A percentile compares a stretch with the other conserved stretches of the same genome.
Evolutionary conservation across 1,140 invertebrate genomes (phyloP).

Genomic region (Aphaenogaster rudis): DNA sequence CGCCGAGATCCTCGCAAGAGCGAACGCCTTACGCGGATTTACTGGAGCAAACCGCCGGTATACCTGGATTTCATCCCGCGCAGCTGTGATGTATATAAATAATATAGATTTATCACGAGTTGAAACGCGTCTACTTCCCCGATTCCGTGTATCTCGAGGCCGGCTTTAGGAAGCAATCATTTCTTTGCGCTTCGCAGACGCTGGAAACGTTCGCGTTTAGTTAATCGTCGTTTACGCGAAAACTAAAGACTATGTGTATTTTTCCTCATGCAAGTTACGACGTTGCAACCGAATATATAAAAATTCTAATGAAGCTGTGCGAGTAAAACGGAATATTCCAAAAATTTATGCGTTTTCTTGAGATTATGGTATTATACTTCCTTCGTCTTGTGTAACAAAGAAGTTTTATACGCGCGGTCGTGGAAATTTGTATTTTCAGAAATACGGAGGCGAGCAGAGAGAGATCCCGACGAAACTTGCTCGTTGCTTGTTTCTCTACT

Average conservation of each 20-base stretch:
- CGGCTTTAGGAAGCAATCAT: conserved; percentile 8
- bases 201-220: conserved; percentile 1
- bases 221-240: conserved; percentile 22
- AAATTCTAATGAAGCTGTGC: not conserved
- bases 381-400: not conserved
- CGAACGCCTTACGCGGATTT: conserved; percentile 44
- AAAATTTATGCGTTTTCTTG: conserved; percentile 39
- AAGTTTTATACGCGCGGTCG: conserved; percentile 46
- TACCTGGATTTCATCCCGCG: conserved; percentile 41
- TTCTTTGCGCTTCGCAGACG: not conserved
- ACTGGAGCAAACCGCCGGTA: conserved; percentile 38
- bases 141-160: conserved; percentile 6
- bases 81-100: conserved; percentile 37
- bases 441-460: conserved; percentile 20
- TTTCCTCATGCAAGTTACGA: too few relatives aligned
- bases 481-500: conserved; percentile 60
- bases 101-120: conserved; percentile 50
- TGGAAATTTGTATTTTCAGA: conserved; percentile 57
- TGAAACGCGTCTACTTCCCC: conserved; percentile 10
- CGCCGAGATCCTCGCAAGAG: conserved; percentile 40
- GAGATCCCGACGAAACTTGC: conserved; percentile 43
- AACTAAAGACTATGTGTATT: not conserved
- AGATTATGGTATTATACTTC: conserved; percentile 2
- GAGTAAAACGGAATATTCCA: not conserved
- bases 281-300: not conserved